phyloP scores from a whole-genome alignment of 2,888 invertebrate genomes.

The Sclerodermus sp. region DNA sequence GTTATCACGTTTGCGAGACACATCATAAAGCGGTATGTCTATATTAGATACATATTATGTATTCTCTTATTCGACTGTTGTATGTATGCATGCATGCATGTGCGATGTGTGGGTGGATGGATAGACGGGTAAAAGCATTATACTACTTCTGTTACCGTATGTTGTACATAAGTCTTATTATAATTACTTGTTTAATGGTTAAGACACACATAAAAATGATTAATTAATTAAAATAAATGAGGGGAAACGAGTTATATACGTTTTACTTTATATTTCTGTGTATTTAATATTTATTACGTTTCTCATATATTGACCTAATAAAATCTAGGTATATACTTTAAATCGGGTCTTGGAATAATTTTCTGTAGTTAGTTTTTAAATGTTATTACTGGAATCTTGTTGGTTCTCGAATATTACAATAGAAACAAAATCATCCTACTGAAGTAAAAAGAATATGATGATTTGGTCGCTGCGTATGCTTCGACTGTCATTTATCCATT shows the following conservation, averaged over 20 bases:
- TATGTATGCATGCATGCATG: no score
- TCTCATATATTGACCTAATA: conserved; percentile 39
- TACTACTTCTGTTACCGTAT: conserved; percentile 26
- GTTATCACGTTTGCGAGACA: conserved; percentile 10
- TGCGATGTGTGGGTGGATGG: no score
- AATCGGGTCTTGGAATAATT: no score
- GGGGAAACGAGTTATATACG: conserved; percentile 26
- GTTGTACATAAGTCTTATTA: conserved; percentile 30
- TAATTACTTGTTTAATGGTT: conserved; percentile 34
- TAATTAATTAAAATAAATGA: conserved; percentile 26
- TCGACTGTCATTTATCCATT: no score
- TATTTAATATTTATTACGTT: conserved; percentile 45
- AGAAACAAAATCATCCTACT: no score
- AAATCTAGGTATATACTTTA: conserved; percentile 33
- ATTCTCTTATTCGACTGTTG: conserved; percentile 14
- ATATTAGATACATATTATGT: conserved; percentile 7
- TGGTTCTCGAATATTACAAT: no score
- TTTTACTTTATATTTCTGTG: conserved; percentile 34
- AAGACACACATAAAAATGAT: conserved; percentile 22
- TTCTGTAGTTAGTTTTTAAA: no score
- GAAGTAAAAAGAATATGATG: no score
- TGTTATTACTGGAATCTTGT: no score
- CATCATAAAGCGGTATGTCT: not conserved
- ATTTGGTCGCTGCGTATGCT: no score
- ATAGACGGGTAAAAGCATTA: no score